Conservation (phyloP, 2,113 vertebrate species). For the Actinemys pallida region DNA sequence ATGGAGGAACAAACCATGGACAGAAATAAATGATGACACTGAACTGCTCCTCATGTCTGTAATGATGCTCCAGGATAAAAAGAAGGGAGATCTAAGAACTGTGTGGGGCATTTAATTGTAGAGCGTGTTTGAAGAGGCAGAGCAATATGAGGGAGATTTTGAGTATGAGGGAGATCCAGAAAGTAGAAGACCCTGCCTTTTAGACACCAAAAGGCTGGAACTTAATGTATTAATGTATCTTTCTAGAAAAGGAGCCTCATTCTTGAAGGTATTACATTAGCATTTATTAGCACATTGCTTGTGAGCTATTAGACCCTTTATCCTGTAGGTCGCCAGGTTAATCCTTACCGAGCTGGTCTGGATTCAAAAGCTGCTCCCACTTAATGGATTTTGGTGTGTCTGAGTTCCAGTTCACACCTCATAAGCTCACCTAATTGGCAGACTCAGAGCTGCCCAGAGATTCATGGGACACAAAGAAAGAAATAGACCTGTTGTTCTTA, state of each 20-base stretch:
- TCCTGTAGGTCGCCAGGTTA: too few species aligned
- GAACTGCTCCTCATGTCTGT: background rate
- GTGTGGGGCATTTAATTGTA: background rate
- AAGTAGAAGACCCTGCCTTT: background rate
- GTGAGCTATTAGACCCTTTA: background rate
- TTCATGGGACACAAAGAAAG: background rate
- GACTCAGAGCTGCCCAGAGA: background rate
- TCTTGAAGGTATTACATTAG: background rate
- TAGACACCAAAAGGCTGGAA: background rate
- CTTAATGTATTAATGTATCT: background rate
- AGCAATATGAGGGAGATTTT: background rate
- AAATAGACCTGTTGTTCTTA: background rate
- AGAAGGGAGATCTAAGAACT: background rate
- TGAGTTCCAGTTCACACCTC: background rate
- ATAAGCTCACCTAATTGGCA: background rate
- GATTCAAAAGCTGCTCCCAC: background rate
- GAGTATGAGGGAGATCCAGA: too few species aligned
- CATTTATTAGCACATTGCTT: background rate
- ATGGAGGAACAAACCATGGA: background rate
- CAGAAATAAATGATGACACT: background rate
- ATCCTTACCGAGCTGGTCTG: background rate
- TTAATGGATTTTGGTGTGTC: background rate
- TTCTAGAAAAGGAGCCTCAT: background rate
- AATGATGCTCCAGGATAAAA: background rate
- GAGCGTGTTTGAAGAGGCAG: background rate